These are phyloP conservation scores for Pollenia griseotomentosa DNA, from an alignment of 2,888 invertebrate genomes.

Conservation along the genomic window DNA sequence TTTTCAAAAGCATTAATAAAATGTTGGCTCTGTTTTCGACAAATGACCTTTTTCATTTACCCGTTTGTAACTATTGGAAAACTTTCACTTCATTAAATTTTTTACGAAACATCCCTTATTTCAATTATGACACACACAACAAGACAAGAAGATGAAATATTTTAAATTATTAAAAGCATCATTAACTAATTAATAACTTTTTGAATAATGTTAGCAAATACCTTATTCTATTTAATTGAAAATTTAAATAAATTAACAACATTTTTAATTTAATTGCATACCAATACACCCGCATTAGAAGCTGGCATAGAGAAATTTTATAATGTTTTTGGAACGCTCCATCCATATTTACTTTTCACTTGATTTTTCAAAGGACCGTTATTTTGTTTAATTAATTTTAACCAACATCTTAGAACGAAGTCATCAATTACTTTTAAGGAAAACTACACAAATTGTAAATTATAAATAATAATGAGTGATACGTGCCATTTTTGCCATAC, in stretches of 20 bases:
- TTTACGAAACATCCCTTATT: not conserved
- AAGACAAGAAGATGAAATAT: not conserved
- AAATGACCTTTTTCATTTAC: too few species aligned
- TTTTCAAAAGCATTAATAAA: too few species aligned
- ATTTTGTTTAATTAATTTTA: conserved; percentile 10
- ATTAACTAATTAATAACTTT: conserved; percentile 33
- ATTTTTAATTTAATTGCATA: conserved; percentile 46
- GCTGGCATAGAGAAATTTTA: not conserved
- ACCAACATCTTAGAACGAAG: conserved; percentile 8
- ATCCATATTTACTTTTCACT: not conserved
- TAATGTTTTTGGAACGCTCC: not conserved
- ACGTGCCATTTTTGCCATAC: conserved; percentile 61
- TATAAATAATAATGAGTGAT: conserved; percentile 46
- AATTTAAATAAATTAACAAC: conserved; percentile 38
- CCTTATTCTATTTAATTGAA: conserved; percentile 37
- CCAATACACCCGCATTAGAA: not conserved
- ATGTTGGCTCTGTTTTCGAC: too few species aligned
- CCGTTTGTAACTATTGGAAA: too few species aligned
- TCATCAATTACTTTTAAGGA: conserved; percentile 46
- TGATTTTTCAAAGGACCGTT: not conserved
- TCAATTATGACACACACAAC: not conserved
- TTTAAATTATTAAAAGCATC: conserved; percentile 1
- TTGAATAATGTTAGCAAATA: conserved; percentile 16
- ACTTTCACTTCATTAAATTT: not conserved
- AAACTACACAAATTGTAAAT: conserved; percentile 15